Evolutionary conservation across 2,888 invertebrate species (phyloP).

Genomic region (Drosophila leonis): DNA sequence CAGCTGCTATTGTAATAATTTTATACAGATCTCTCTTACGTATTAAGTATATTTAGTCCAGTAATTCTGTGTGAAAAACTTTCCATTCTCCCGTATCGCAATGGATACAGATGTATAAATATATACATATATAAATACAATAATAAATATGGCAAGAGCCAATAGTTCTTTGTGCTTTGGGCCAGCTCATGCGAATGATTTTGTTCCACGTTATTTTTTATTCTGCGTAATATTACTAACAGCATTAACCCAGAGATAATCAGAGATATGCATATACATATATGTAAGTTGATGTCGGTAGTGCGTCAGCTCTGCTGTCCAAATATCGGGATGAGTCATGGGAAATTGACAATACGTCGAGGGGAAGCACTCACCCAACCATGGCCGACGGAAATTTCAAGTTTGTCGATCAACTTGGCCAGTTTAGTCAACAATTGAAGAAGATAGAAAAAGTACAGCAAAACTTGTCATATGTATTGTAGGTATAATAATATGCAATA

Average conservation of each 20-base stretch:
- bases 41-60: neutral
- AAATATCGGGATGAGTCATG: slow-evolving; percentile 60
- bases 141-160: neutral
- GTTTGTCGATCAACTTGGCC: slow-evolving; percentile 4
- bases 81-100: neutral
- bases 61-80: slow-evolving; percentile 1
- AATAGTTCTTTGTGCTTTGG: slow-evolving; percentile 26
- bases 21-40: too few relatives aligned
- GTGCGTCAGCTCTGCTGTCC: slow-evolving; percentile 61
- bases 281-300: slow-evolving; percentile 6
- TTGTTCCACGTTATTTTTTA: neutral
- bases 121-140: neutral
- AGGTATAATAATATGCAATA: neutral
- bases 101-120: neutral
- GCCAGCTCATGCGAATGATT: slow-evolving; percentile 19
- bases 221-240: slow-evolving; percentile 48
- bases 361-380: slow-evolving; percentile 46
- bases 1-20: neutral
- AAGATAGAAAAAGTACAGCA: neutral
- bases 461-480: neutral
- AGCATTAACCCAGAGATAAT: slow-evolving; percentile 26
- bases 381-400: slow-evolving; percentile 18
- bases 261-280: slow-evolving; percentile 2
- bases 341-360: slow-evolving; percentile 7
- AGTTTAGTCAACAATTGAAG: neutral